A percentile compares a stretch with the other conserved stretches of the same genome.
These are phyloP conservation scores for Cloeon dipterum DNA, from an alignment of 2,888 invertebrate genomes.

Conservation along the genomic window DNA sequence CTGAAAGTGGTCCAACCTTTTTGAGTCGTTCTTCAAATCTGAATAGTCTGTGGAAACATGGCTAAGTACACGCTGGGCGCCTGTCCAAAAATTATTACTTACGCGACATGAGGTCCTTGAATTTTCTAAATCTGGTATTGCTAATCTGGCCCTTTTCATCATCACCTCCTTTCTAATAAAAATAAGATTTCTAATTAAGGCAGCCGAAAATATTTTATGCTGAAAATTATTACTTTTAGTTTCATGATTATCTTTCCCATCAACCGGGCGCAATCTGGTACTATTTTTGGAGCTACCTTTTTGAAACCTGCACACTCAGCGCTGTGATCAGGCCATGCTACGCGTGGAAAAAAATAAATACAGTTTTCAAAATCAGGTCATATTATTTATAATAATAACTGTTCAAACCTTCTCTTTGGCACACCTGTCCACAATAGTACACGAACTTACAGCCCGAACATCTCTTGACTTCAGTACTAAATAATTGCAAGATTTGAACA, in stretches of 20 bases:
- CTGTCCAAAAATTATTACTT: conserved; percentile 20
- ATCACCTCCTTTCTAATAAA: conserved; percentile 35
- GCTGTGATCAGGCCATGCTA: conserved; percentile 61
- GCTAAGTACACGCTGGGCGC: not conserved
- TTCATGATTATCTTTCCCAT: conserved; percentile 51
- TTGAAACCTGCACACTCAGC: conserved; percentile 58
- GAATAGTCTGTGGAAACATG: conserved; percentile 40
- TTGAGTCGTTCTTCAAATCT: conserved; percentile 49
- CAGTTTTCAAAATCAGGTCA: too few relatives aligned
- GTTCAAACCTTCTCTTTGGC: conserved; percentile 37
- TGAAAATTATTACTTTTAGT: conserved; percentile 24
- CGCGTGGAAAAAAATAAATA: not conserved
- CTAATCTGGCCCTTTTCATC: conserved; percentile 42
- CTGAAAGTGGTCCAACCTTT: conserved; percentile 56
- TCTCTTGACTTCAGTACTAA: conserved; percentile 44
- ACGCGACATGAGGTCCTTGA: conserved; percentile 82
- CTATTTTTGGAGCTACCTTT: conserved; percentile 38
- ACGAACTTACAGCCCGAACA: conserved; percentile 68
- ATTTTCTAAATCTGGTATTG: conserved; percentile 43
- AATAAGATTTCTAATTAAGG: conserved; percentile 1
- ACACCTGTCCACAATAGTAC: conserved; percentile 55
- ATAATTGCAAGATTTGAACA: too few relatives aligned
- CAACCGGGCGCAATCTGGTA: conserved; percentile 65
- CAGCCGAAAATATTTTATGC: not conserved
- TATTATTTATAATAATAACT: too few relatives aligned